Evolutionary conservation across 30 jellyfish, hydroid and myxozoan species (phyloP), one percentile per base, ranked within the genome.

Genomic region (Nemopilema nomurai): DNA sequence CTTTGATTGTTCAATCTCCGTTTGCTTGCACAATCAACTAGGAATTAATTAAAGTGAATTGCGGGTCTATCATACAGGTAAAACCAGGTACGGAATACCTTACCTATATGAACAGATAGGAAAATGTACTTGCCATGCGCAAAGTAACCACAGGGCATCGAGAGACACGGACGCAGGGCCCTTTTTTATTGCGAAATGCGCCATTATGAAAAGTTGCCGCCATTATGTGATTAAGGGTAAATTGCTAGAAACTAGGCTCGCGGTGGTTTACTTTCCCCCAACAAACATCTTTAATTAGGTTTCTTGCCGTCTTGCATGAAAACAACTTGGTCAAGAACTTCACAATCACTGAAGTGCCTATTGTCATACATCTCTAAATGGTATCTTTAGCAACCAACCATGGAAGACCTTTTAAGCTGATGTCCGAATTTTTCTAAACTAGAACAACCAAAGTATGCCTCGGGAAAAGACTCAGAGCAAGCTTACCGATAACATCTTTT

Each of bases 21-120:
- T 22, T 77, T 91, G 71, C 99, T 94, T 29, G 89, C 87, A 79
- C 99, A 94, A 72, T 94, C 99, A 71, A 94, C 99, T 94, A 71
- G 23, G 72, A 18, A 84, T 18, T 0, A 63, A 74, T 28, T 13
- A 13, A 6, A 41, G n/a, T n/a, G n/a, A n/a, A n/a, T n/a, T n/a
- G n/a, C n/a, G n/a, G n/a, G n/a, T n/a, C n/a, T n/a, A n/a, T n/a
- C n/a, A n/a, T n/a, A n/a, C n/a, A n/a, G n/a, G n/a, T n/a, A n/a
- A n/a, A n/a, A n/a, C n/a, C n/a, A n/a, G n/a, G n/a, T n/a, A n/a
- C n/a, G n/a, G n/a, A n/a, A n/a, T n/a, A n/a, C n/a, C n/a, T n/a
- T n/a, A n/a, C n/a, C n/a, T n/a, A n/a, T n/a, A n/a, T n/a, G n/a
- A 41, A 13, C 57, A 41, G 57, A 41, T 41, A 41, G 57, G 57